Conservation (phyloP, 2,113 vertebrate species). For the Oryzias javanicus region DNA sequence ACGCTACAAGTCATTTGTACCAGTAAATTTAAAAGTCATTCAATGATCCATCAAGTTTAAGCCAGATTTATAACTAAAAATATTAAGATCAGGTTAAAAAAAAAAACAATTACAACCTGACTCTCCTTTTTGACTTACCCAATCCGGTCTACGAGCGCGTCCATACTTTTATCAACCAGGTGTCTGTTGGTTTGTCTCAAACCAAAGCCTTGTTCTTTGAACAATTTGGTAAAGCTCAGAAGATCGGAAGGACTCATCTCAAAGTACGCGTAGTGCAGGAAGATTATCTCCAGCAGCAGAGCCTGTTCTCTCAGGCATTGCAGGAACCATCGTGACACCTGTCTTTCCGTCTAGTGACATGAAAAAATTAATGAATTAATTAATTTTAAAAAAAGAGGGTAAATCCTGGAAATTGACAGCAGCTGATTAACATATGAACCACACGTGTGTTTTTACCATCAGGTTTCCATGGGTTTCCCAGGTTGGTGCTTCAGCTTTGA, state of each 20-base stretch:
- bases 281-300: slow-evolving; percentile 94
- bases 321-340: slow-evolving; percentile 93
- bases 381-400: background rate
- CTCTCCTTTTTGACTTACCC: slow-evolving; percentile 93
- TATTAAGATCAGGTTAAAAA: too few species aligned
- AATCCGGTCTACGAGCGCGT: slow-evolving; percentile 88
- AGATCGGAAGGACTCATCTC: slow-evolving; percentile 90
- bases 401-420: too few species aligned
- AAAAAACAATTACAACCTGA: too few species aligned
- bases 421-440: too few species aligned
- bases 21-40: too few species aligned
- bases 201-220: slow-evolving; percentile 95
- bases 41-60: too few species aligned
- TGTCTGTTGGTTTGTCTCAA: slow-evolving; percentile 92
- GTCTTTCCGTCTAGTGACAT: slow-evolving; percentile 87
- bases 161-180: slow-evolving; percentile 93
- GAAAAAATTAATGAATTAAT: background rate
- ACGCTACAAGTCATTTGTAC: too few species aligned
- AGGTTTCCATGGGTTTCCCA: slow-evolving; percentile 97
- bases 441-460: slow-evolving; percentile 80
- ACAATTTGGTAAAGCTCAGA: slow-evolving; percentile 86
- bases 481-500: slow-evolving; percentile 90
- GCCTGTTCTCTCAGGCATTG: slow-evolving; percentile 95
- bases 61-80: too few species aligned
- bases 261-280: slow-evolving; percentile 96